Conservation (phyloP, 1,140 invertebrate genomes). For the Yoshiicerus persimilis region DNA sequence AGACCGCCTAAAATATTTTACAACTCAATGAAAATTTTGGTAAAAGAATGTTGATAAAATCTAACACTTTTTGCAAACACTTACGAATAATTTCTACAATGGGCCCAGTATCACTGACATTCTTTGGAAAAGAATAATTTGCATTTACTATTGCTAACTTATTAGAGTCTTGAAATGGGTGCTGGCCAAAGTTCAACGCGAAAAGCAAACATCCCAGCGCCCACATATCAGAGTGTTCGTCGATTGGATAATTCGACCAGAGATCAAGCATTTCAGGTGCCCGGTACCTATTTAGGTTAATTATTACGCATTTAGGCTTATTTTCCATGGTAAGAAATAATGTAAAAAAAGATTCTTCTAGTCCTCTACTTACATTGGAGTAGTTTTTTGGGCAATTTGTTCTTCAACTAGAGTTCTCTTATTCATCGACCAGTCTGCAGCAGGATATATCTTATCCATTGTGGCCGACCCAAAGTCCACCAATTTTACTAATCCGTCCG, state of each 20-base stretch:
- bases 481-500: constrained; percentile 83
- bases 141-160: constrained; percentile 95
- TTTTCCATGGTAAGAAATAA: background rate
- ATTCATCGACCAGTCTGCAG: constrained; percentile 86
- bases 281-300: constrained; percentile 54
- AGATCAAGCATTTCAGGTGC: constrained; percentile 97
- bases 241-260: constrained; percentile 94
- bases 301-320: background rate
- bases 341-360: background rate
- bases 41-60: background rate
- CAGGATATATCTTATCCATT: constrained; percentile 76
- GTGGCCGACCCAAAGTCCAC: constrained; percentile 99
- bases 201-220: constrained; percentile 95
- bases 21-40: no score
- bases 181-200: constrained; percentile 85
- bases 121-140: constrained; percentile 59
- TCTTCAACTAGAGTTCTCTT: constrained; percentile 92
- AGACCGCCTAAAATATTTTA: constrained; percentile 3
- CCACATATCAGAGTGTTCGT: constrained; percentile 89
- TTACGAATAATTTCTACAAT: constrained; percentile 33
- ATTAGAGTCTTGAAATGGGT: constrained; percentile 96
- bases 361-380: constrained; percentile 70
- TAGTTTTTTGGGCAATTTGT: constrained; percentile 74
- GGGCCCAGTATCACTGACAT: constrained; percentile 10
- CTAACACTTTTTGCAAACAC: background rate